Evolutionary conservation across 2,113 vertebrate species (phyloP).

Genomic region (Isichthys henryi): DNA sequence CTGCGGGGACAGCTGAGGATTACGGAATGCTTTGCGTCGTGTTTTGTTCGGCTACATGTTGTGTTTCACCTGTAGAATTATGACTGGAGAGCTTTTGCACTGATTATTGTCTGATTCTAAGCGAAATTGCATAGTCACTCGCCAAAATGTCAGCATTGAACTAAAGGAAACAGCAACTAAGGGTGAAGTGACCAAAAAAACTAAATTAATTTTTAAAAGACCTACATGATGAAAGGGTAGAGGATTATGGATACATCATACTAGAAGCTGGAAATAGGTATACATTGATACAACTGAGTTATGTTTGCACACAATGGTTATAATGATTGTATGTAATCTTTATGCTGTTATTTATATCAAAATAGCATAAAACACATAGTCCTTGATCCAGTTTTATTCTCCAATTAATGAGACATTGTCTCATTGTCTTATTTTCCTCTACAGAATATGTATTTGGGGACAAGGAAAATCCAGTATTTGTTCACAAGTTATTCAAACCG

Average conservation of each 20-base stretch:
- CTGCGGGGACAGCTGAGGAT: neutral
- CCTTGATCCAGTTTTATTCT: neutral
- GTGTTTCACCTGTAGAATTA: neutral
- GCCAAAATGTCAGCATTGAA: neutral
- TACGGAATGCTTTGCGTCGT: neutral
- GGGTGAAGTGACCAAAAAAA: neutral
- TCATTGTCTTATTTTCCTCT: neutral
- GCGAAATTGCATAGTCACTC: neutral
- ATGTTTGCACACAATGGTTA: neutral
- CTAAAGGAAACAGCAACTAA: neutral
- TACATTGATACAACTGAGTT: neutral
- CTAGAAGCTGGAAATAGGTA: neutral
- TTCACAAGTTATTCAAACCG: neutral
- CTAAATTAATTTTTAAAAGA: neutral
- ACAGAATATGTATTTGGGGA: neutral
- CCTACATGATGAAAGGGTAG: neutral
- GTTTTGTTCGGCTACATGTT: neutral
- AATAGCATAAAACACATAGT: neutral
- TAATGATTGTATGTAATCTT: neutral
- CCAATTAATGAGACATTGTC: neutral
- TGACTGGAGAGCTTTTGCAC: neutral
- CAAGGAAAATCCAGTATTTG: neutral
- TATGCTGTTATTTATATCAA: neutral
- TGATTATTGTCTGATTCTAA: neutral
- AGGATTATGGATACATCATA: neutral